A percentile compares a stretch with the other conserved stretches of the same genome.
These are phyloP conservation scores for Drosophila parabipectinata DNA, from an alignment of 1,140 invertebrate genomes.

Conservation along the genomic window DNA sequence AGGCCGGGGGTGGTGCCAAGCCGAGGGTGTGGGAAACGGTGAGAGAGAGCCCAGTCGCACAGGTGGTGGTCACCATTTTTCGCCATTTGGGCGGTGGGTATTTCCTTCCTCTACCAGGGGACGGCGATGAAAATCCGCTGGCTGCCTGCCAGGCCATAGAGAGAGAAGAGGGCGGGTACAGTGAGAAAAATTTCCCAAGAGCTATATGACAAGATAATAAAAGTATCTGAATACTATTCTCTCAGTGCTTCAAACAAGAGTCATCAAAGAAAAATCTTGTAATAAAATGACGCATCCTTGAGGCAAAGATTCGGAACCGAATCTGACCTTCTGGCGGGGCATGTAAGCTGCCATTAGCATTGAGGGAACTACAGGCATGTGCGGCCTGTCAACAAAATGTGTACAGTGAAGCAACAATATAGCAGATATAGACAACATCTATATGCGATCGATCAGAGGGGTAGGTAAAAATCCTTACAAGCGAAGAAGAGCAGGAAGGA, in stretches of 20 bases:
- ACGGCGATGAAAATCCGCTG: constrained; percentile 53
- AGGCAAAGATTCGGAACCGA: constrained; percentile 22
- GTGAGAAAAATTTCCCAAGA: background rate
- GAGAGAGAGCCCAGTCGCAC: constrained; percentile 39
- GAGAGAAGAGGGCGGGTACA: constrained; percentile 52
- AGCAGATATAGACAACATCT: background rate
- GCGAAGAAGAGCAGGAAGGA: constrained; percentile 18
- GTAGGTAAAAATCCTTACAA: constrained; percentile 49
- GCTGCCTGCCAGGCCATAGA: constrained; percentile 48
- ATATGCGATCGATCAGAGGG: constrained; percentile 18
- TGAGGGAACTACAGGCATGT: constrained; percentile 59
- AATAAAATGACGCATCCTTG: constrained; percentile 72
- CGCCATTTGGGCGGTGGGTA: constrained; percentile 22
- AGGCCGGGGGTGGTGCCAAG: background rate
- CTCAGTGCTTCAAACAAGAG: constrained; percentile 21
- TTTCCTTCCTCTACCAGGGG: constrained; percentile 40
- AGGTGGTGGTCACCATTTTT: constrained; percentile 51
- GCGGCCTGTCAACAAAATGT: constrained; percentile 63
- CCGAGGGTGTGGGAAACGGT: constrained; percentile 35
- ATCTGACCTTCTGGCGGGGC: constrained; percentile 36
- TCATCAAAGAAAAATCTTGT: constrained; percentile 75
- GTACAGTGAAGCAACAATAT: constrained; percentile 27
- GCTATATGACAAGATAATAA: background rate
- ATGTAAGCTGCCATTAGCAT: constrained; percentile 68
- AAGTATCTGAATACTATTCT: background rate